phyloP scores from a whole-genome alignment of 53 echinoderm and acorn worm genomes.

The Hippasteria phrygiana region DNA sequence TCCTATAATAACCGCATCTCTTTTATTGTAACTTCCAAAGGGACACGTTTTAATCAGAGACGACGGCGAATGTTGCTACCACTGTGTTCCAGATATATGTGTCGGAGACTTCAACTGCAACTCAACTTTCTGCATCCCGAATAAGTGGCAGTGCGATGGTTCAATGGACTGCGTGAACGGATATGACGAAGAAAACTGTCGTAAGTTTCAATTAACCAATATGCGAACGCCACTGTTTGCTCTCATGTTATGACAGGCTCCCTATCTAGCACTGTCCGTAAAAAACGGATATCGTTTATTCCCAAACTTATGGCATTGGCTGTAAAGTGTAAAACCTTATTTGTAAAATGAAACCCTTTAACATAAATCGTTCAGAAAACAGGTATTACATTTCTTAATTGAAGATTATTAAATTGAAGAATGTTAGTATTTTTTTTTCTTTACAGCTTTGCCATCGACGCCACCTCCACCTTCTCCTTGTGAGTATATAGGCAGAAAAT shows the following conservation, averaged over 20 bases:
- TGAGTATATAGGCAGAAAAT: constrained; percentile 23
- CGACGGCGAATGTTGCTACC: constrained; percentile 55
- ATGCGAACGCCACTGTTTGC: too few species aligned
- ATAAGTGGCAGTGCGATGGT: constrained; percentile 53
- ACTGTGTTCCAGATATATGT: constrained; percentile 61
- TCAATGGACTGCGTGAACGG: constrained; percentile 51
- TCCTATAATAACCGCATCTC: too few species aligned
- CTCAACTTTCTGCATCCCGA: constrained; percentile 56
- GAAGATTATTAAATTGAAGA: neutral
- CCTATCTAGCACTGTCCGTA: too few species aligned
- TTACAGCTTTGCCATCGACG: constrained; percentile 36
- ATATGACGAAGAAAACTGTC: constrained; percentile 46
- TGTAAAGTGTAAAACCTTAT: too few species aligned
- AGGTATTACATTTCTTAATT: too few species aligned
- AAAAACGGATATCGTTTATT: too few species aligned
- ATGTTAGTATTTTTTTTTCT: neutral
- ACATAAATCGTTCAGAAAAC: too few species aligned
- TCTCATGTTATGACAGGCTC: too few species aligned
- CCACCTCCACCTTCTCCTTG: constrained; percentile 55
- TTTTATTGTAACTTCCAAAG: neutral
- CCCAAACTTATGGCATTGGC: too few species aligned
- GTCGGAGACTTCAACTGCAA: constrained; percentile 67
- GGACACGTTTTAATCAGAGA: constrained; percentile 47
- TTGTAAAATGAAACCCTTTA: too few species aligned
- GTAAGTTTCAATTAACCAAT: too few species aligned